phyloP scores from a whole-genome alignment of 2,888 invertebrate genomes.

The Eucera pruinosa region DNA sequence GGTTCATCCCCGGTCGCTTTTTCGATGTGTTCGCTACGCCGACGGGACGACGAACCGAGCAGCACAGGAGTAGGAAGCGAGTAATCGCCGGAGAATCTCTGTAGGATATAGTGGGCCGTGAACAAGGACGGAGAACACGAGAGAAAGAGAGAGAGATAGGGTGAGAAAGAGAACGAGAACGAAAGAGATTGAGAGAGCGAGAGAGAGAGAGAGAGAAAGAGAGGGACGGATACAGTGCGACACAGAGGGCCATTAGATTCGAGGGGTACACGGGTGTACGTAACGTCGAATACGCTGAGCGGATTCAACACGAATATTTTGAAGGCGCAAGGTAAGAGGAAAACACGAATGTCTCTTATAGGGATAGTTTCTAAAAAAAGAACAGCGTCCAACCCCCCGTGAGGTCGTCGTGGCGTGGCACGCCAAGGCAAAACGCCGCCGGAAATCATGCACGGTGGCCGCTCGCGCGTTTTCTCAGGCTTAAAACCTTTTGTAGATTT shows the following conservation, averaged over 20 bases:
- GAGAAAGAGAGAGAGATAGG: constrained; percentile 5
- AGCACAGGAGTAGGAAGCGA: constrained; percentile 72
- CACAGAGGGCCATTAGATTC: constrained; percentile 52
- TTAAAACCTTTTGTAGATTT: constrained; percentile 26
- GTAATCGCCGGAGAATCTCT: constrained; percentile 70
- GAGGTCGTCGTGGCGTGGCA: constrained; percentile 67
- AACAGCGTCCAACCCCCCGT: constrained; percentile 46
- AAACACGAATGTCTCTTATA: constrained; percentile 30
- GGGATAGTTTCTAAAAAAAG: constrained; percentile 61
- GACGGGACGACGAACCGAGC: constrained; percentile 72
- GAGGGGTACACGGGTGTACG: constrained; percentile 36
- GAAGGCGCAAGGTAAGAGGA: constrained; percentile 57
- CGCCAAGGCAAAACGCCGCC: constrained; percentile 65
- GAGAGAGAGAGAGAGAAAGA: constrained; percentile 47
- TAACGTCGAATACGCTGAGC: constrained; percentile 30
- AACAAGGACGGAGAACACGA: constrained; percentile 41
- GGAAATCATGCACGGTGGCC: constrained; percentile 65
- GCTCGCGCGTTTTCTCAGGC: constrained; percentile 62
- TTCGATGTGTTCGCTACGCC: constrained; percentile 60
- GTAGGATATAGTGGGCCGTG: constrained; percentile 57
- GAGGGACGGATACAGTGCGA: constrained; percentile 54
- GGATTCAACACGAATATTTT: constrained; percentile 44
- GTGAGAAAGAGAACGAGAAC: no score
- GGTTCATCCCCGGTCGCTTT: constrained; percentile 41
- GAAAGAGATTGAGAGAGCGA: constrained; percentile 37